Percentiles rank a stretch among this genome's conserved stretches.
Evolutionary conservation across 1,140 invertebrate species (phyloP).

Genomic region (Tachypleus tridentatus): DNA sequence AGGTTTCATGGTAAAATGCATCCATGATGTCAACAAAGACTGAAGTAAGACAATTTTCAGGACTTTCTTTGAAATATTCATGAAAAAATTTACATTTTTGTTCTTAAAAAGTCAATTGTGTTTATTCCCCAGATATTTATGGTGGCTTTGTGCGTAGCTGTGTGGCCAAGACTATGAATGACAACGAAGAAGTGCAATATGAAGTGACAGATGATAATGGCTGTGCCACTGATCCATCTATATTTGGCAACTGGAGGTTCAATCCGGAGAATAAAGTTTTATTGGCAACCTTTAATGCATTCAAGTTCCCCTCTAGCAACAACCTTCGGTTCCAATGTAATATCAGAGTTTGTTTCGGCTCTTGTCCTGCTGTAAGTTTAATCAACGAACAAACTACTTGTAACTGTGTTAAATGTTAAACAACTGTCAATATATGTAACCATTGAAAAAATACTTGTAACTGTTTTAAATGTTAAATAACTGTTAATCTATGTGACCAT

Average conservation of each 20-base stretch:
- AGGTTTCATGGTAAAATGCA: too few relatives aligned
- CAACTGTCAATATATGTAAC: too few relatives aligned
- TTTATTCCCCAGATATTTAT: slow-evolving; percentile 56
- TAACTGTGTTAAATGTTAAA: too few relatives aligned
- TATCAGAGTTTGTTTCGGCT: slow-evolving; percentile 86
- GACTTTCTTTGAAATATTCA: too few relatives aligned
- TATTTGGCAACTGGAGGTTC: slow-evolving; percentile 86
- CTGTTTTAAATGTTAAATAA: too few relatives aligned
- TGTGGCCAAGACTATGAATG: slow-evolving; percentile 75
- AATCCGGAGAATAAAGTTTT: slow-evolving; percentile 67
- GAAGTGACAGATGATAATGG: slow-evolving; percentile 86
- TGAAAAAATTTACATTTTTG: not conserved
- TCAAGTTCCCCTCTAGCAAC: slow-evolving; percentile 90
- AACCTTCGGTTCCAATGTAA: slow-evolving; percentile 93
- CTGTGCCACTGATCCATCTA: slow-evolving; percentile 79
- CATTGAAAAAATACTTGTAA: too few relatives aligned
- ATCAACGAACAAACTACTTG: too few relatives aligned
- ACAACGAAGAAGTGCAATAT: slow-evolving; percentile 80
- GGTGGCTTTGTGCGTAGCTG: slow-evolving; percentile 86
- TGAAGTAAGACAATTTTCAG: too few relatives aligned
- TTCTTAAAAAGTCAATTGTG: not conserved
- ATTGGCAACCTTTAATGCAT: slow-evolving; percentile 79
- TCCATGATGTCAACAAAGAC: too few relatives aligned
- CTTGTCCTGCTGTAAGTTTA: slow-evolving; percentile 73
- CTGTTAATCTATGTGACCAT: too few relatives aligned